Percentiles rank a stretch among this genome's conserved stretches.
These are phyloP conservation scores for Hypolimnas misippus DNA, from an alignment of 2,888 invertebrate species.

Conservation along the genomic window DNA sequence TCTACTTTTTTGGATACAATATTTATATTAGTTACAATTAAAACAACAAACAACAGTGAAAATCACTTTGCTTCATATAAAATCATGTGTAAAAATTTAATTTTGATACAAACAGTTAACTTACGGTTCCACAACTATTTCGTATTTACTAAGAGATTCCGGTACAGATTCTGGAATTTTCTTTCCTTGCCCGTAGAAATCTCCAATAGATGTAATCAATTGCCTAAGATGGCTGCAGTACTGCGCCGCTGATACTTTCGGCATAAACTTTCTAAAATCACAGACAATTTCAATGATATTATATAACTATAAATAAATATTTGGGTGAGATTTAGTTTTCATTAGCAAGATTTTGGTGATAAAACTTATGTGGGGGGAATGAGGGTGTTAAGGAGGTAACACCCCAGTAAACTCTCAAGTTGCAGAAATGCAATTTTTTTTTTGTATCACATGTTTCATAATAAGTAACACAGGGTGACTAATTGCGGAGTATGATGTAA, in stretches of 20 bases:
- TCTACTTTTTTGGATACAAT: too few relatives aligned
- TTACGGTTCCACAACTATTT: slow-evolving; percentile 95
- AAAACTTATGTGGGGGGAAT: too few relatives aligned
- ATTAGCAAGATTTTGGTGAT: too few relatives aligned
- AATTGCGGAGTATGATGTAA: too few relatives aligned
- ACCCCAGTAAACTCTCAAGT: too few relatives aligned
- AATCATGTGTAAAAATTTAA: too few relatives aligned
- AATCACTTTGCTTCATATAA: not conserved
- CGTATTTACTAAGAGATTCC: slow-evolving; percentile 87
- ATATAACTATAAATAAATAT: not conserved
- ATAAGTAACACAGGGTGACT: too few relatives aligned
- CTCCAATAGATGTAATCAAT: slow-evolving; percentile 93
- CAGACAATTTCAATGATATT: slow-evolving; percentile 4
- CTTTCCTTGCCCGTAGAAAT: slow-evolving; percentile 80
- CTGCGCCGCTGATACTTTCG: slow-evolving; percentile 92
- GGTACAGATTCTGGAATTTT: slow-evolving; percentile 90
- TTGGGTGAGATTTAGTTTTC: not conserved
- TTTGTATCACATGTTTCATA: too few relatives aligned
- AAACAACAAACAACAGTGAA: too few relatives aligned
- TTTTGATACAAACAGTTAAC: slow-evolving; percentile 64
- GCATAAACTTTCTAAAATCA: slow-evolving; percentile 91
- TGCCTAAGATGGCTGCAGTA: slow-evolving; percentile 93
- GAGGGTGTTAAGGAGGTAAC: too few relatives aligned
- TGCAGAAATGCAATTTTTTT: too few relatives aligned
- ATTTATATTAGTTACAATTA: too few relatives aligned